Base-by-base conservation (phyloP, 2,888 invertebrate species). In the Gandaritis pyraliata region DNA sequence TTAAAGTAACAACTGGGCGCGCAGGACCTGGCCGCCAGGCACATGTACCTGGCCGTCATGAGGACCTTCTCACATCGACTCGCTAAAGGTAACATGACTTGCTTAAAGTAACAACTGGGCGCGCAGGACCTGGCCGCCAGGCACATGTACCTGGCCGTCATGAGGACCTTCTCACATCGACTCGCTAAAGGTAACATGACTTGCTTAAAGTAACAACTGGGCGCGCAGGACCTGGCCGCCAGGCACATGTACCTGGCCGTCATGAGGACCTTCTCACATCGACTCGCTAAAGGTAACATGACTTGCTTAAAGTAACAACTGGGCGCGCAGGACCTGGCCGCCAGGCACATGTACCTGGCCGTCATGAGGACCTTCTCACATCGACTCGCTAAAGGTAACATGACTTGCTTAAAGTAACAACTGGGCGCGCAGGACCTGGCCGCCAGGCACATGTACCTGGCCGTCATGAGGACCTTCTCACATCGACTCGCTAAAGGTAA, bases 21-120 rank as follows among this genome's bases (percentile, higher is more conserved):
- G 72, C 96, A 96, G 82, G 96, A 97, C 79, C 93, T 93, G 54
- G 93, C 94, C 51, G 94, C 96, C 0, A 90, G 95, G 48, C 95
- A 95, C 74, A 98, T 98, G 97, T 99, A 98, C 83, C 92, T 96
- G 52, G 95, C 95, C 64, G 98, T 99, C 23, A 96, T 98, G 94
- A 94, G 96, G 82, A 95, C 96, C 76, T 98, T 98, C 88, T 95
- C 96, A 29, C 95, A 95, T 75, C 93, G 94, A 0, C 86, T 96
- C 41, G 94, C 95, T 39, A 94, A 93, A 87, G 95, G 96, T 93
- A 47, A 2, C 3, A 23, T 23, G 23, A 23, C 23, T 23, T 2
- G 23, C 23, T 23, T n/a, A 23, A 23, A 23, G 23, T 23, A n/a
- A n/a, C 95, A 96, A 70, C 81, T 94, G 93, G 30, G 92, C 90